Conservation (phyloP, 2,113 vertebrate species). For the Macroglossus sobrinus region DNA sequence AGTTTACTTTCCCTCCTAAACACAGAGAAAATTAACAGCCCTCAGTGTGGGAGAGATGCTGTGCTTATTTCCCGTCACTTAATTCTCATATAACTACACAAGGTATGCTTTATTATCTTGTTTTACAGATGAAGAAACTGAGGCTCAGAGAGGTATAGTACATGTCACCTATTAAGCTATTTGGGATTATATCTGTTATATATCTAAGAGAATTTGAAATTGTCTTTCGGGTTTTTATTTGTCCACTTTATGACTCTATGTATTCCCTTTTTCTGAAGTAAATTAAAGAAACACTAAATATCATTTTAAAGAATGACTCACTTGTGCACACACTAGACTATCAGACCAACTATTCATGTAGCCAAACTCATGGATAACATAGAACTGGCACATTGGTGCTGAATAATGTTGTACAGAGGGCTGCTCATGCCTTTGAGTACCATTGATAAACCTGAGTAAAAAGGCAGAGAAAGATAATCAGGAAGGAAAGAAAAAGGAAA, state of each 20-base stretch:
- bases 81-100: neutral
- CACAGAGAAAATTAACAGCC: neutral
- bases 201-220: neutral
- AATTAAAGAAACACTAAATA: neutral
- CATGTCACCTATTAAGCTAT: neutral
- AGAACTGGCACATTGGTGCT: neutral
- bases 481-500: neutral
- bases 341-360: neutral
- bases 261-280: neutral
- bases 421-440: neutral
- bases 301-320: neutral
- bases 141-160: neutral
- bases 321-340: neutral
- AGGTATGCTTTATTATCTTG: neutral
- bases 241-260: neutral
- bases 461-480: neutral
- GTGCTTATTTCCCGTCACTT: neutral
- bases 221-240: conserved; percentile 16
- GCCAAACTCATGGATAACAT: neutral
- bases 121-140: conserved; percentile 24
- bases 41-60: neutral
- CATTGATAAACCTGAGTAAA: neutral
- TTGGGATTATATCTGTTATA: neutral
- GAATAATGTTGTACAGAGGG: neutral
- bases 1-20: neutral